Evolutionary conservation across 2,888 invertebrate species (phyloP), one percentile per base, ranked within the genome.

Genomic region (Frankliniella fusca): DNA sequence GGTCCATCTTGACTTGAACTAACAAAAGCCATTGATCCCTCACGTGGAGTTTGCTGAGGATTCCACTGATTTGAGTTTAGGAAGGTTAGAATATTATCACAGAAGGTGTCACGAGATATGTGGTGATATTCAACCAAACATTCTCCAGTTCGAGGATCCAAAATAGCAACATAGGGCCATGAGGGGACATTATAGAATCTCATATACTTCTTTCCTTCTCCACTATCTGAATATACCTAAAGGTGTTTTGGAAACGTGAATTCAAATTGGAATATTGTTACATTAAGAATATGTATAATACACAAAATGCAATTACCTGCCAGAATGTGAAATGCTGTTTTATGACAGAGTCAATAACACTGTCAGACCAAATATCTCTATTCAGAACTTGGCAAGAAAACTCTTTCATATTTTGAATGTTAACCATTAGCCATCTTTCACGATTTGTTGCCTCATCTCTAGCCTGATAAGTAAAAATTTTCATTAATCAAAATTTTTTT

Each of bases 311-410:
- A 54, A 20, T 5, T 20, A 76, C 70, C 70, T 76, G 70, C 70
- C 70, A 76, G 27, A 76, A 76, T 27, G 70, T 76, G 27, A 76
- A 76, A 76, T 76, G 70, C 10, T 76, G 70, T 27, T 27, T 23
- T 11, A 76, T 27, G 10, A 76, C 27, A 27, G 70, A 76, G 27
- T 76, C 70, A 76, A 76, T 76, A 12, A 76, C 70, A 27, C 70
- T 76, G 27, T 76, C 70, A 5, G 70, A 76, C 70, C 70, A 76
- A 27, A 76, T 76, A 23, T 76, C 70, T 76, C 70, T 76, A 76
- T 76, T 76, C 12, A 76, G 70, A 23, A 76, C 70, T 76, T 76
- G 70, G 70, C 70, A 76, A 76, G 70, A 76, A 23, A 76, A 76
- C 9, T 76, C 70, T 27, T 76, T 76, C 70, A 76, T 76, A 27